Evolutionary conservation across 2,113 vertebrate genomes (phyloP).

Genomic region (Chitala chitala): DNA sequence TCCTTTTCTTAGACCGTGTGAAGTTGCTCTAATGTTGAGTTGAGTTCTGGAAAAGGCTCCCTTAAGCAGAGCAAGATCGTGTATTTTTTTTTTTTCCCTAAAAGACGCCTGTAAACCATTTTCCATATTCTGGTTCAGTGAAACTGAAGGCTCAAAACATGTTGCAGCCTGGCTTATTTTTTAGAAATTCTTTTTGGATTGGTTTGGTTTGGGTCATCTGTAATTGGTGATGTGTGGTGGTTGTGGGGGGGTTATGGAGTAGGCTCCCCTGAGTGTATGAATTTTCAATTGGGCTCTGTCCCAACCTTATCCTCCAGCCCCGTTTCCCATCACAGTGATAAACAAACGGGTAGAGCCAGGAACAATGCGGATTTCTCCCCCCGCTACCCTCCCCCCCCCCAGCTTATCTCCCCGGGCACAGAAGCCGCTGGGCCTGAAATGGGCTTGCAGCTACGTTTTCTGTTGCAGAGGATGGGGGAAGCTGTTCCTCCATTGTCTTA

Average conservation of each 20-base stretch:
- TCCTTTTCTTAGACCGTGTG: too few species aligned
- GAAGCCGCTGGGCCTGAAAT: conserved; percentile 42
- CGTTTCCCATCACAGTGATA: conserved; percentile 60
- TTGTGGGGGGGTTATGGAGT: not conserved
- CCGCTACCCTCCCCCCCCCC: conserved; percentile 50
- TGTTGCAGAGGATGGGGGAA: conserved; percentile 33
- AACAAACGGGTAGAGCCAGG: conserved; percentile 60
- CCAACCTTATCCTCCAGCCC: conserved; percentile 42
- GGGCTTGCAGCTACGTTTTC: conserved; percentile 39
- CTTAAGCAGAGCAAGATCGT: not conserved
- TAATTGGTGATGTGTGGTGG: too few species aligned
- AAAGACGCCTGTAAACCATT: not conserved
- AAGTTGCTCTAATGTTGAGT: conserved; percentile 1
- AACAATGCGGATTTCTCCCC: conserved; percentile 53
- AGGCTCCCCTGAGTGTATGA: conserved; percentile 33
- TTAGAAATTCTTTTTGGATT: not conserved
- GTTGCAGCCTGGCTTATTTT: not conserved
- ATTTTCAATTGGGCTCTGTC: conserved; percentile 50
- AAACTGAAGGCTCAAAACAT: not conserved
- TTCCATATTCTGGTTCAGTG: not conserved
- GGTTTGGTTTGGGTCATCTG: not conserved
- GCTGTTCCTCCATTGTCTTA: conserved; percentile 39
- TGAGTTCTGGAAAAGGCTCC: too few species aligned
- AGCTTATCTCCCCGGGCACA: conserved; percentile 66
- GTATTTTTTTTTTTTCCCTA: conserved; percentile 3